Percentiles rank a stretch among this genome's conserved stretches.
phyloP scores from a whole-genome alignment of 2,113 vertebrate genomes.

The Hemibagrus wyckioides region DNA sequence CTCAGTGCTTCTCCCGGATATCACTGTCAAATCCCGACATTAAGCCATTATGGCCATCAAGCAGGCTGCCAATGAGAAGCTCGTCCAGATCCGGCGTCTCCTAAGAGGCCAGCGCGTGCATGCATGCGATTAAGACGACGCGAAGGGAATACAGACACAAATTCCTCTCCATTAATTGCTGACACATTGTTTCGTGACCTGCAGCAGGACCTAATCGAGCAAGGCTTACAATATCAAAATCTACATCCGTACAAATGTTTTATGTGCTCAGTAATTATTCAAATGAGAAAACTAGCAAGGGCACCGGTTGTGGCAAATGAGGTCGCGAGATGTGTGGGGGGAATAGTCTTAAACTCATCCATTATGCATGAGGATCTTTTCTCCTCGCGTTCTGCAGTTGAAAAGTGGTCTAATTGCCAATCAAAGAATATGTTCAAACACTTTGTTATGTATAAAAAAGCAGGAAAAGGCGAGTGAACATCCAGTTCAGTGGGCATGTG shows the following conservation, averaged over 20 bases:
- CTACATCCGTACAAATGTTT: conserved; percentile 44
- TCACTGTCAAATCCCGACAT: conserved; percentile 80
- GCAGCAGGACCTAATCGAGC: conserved; percentile 58
- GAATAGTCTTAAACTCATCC: conserved; percentile 47
- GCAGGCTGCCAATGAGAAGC: conserved; percentile 77
- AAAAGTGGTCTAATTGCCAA: conserved; percentile 49
- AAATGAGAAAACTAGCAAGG: conserved; percentile 51
- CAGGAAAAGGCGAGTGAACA: conserved; percentile 24
- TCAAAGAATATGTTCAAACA: conserved; percentile 45
- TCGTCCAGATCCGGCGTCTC: conserved; percentile 66
- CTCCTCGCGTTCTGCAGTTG: conserved; percentile 33
- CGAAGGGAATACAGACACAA: conserved; percentile 56
- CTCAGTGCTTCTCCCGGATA: conserved; percentile 73
- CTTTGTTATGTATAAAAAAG: conserved; percentile 23
- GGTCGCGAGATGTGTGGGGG: conserved; percentile 37
- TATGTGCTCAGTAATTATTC: conserved; percentile 56
- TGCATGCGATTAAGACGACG: conserved; percentile 59
- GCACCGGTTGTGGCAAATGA: conserved; percentile 45
- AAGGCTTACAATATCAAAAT: conserved; percentile 44
- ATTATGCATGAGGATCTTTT: conserved; percentile 49
- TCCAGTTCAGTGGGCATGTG: conserved; percentile 37
- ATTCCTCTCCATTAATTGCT: conserved; percentile 70
- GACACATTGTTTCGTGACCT: conserved; percentile 66
- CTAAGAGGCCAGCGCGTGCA: conserved; percentile 57
- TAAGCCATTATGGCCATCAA: conserved; percentile 84